Conservation (phyloP, 2,113 vertebrate species). For the Mustelus asterias region DNA sequence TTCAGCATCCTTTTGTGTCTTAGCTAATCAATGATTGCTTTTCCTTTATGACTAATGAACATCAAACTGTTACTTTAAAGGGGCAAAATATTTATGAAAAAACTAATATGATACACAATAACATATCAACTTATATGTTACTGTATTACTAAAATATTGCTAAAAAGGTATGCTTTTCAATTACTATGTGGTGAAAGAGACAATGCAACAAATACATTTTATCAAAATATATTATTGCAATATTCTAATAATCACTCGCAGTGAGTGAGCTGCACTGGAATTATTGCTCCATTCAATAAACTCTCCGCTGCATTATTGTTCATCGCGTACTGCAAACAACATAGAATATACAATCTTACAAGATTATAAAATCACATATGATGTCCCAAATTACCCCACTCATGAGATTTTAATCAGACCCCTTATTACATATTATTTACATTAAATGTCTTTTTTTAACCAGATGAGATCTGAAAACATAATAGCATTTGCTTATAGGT, state of each 20-base stretch:
- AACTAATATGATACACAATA: background rate
- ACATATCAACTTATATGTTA: no score
- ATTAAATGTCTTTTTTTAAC: background rate
- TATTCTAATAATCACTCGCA: background rate
- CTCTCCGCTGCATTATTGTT: background rate
- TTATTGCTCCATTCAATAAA: background rate
- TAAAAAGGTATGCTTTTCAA: background rate
- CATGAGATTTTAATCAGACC: background rate
- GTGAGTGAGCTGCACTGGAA: background rate
- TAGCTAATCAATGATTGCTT: slow-evolving; percentile 24
- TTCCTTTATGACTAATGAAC: background rate
- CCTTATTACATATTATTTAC: background rate
- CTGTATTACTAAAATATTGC: no score
- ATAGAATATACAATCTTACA: background rate
- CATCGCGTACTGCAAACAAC: background rate
- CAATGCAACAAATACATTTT: background rate
- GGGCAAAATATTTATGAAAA: background rate
- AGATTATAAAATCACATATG: background rate
- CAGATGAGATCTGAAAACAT: background rate
- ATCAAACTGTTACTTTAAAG: background rate
- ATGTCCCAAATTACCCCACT: background rate
- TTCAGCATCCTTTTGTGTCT: slow-evolving; percentile 4
- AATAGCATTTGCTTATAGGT: background rate
- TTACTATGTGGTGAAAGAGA: background rate
- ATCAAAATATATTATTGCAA: background rate